Base-by-base conservation (phyloP, 2,888 invertebrate genomes). In the Furcula furcula region DNA sequence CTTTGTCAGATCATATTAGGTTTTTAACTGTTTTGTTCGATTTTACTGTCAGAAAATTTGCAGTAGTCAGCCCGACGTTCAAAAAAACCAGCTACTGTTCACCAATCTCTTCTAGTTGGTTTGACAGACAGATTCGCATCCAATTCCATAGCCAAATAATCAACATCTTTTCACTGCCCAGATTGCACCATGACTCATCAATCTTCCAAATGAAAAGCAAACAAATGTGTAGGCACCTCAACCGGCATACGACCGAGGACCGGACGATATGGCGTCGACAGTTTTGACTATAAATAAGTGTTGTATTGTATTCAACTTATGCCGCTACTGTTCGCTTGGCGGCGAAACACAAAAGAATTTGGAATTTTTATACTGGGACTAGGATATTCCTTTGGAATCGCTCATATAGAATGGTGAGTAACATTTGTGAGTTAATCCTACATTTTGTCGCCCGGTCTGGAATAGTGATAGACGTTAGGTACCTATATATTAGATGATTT, bases 271-370 rank as follows among this genome's bases (percentile, higher is more conserved):
- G 86, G 85, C 65, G 78, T 70, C 71, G 82, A 84, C 86, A 85
- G 84, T 84, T 84, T 86, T 82, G 86, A 85, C 85, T 85, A 82
- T 87, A 87, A 87, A 87, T 86, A 87, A 87, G 85, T 87, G 85
- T 84, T 69, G 86, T 80, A 87, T 87, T 87, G 86, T 87, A 87
- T 87, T 86, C 86, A 87, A 81, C 83, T 76, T 75, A 74, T 67
- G 67, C 71, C 59, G 84, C 85, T 84, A 83, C 85, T 73, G 84
- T 80, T 70, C 71, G 67, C 62, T 48, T 37, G 77, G 76, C 86
- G 85, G 86, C 84, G 57, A 65, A 73, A 65, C 62, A 81, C 83
- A 86, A 87, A 87, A 81, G 86, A 85, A 84, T 87, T 82, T 74
- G 74, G 82, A 81, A 83, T 82, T 78, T 70, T 75, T 71, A 71